Evolutionary conservation across 2,113 vertebrate genomes (phyloP).

Genomic region (Gobius niger): DNA sequence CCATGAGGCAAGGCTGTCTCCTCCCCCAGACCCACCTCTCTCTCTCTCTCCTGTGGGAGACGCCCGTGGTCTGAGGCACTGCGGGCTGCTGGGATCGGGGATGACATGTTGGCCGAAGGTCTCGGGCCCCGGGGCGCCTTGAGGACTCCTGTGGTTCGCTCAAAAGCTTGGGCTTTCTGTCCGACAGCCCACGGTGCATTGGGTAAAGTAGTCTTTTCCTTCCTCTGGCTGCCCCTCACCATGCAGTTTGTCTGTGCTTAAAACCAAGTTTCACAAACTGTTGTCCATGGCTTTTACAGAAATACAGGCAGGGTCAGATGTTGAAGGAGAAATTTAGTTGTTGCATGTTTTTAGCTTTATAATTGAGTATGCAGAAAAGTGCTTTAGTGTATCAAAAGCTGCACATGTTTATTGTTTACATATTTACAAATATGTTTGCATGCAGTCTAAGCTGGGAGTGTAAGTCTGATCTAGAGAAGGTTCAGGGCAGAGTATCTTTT

Average conservation of each 20-base stretch:
- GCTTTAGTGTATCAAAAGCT: not conserved
- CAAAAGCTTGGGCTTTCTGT: constrained; percentile 97
- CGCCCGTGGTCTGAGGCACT: constrained; percentile 98
- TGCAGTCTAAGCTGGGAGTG: not conserved
- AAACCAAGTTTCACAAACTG: constrained; percentile 62
- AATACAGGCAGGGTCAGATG: constrained; percentile 51
- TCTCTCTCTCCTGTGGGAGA: constrained; percentile 95
- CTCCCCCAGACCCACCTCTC: constrained; percentile 77
- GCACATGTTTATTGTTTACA: not conserved
- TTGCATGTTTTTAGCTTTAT: constrained; percentile 37
- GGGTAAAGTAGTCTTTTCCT: constrained; percentile 75
- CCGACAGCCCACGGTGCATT: constrained; percentile 71
- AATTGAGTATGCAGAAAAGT: too few species aligned
- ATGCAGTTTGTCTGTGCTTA: constrained; percentile 61
- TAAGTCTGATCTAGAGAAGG: not conserved
- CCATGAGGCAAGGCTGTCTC: constrained; percentile 97
- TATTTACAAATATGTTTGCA: not conserved
- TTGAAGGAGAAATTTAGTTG: not conserved
- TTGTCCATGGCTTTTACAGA: constrained; percentile 73
- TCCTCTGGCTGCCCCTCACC: constrained; percentile 64
- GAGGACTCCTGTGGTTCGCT: constrained; percentile 99
- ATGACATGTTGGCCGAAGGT: constrained; percentile 99
- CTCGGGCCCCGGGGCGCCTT: constrained; percentile 90
- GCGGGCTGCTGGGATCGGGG: constrained; percentile 99
- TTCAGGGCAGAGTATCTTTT: not conserved